Evolutionary conservation across 2,797 vertebrate species (phyloP), one percentile per base, ranked within the genome.

Genomic region (Anguilla megastoma): DNA sequence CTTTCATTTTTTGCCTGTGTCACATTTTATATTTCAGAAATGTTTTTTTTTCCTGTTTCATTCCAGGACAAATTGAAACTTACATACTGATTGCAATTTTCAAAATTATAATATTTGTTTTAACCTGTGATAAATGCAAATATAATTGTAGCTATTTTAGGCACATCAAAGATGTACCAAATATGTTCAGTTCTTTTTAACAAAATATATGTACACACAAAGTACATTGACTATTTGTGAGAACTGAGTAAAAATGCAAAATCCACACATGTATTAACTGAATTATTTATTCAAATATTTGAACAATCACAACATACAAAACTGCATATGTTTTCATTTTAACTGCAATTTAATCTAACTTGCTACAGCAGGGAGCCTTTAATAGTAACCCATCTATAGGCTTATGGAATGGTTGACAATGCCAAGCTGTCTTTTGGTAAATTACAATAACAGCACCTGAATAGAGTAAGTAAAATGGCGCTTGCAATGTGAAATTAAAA

Each of bases 111-210:
- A 60, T 60, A 10, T 52, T 8, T 52, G 48, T 50, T 54, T 83
- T 79, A 82, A 79, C 27, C 41, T 80, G 86, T 54, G 50, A 80
- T n/a, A 48, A 76, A 87, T 27, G 45, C 69, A 58, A 50, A 50
- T 87, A 80, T 79, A 85, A 27, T 56, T 56, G 84, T 85, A 85
- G 56, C 12, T 58, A 14, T 85, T 58, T 79, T 54, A 87, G 48
- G 80, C 71, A 87, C n/a, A 48, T 86, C 45, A 58, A 80, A 80
- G 24, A 80, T 87, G 86, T 80, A 79, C 69, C 48, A 79, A 87
- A 87, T 87, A 80, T 18, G 54, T 79, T 87, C 50, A 30, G 82
- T 84, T 58, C 56, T 58, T 45, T 45, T 4, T 45, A 14, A 9
- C 56, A 14, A 58, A 58, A 58, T 58, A 58, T 58, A 58, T 14